Evolutionary conservation across 2,888 invertebrate genomes (phyloP).

Genomic region (Dichetophora obliterata): DNA sequence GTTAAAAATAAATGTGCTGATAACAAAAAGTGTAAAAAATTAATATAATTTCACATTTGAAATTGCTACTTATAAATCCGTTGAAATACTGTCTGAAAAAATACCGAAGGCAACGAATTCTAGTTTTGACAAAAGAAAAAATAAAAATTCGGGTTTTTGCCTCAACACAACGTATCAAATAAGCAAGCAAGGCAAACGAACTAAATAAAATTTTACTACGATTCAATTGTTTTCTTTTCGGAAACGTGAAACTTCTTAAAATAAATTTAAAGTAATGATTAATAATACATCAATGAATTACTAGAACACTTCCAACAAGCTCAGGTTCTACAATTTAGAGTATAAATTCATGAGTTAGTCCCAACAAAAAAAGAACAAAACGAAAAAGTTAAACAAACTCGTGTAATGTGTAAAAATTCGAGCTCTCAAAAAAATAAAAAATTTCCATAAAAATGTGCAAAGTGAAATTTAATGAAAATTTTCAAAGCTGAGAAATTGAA

Average conservation of each 20-base stretch:
- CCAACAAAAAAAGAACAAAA: background rate
- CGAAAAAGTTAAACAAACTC: background rate
- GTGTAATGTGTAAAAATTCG: background rate
- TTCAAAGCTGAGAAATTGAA: background rate
- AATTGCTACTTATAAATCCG: background rate
- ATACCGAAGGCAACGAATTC: constrained; percentile 3
- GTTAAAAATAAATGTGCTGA: constrained; percentile 11
- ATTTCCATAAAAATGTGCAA: background rate
- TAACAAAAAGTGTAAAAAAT: constrained; percentile 5
- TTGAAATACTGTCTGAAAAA: constrained; percentile 10
- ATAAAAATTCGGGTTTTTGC: constrained; percentile 32
- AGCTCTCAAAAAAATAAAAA: background rate
- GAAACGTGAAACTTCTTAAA: background rate
- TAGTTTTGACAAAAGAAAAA: constrained; percentile 20
- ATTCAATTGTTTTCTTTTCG: background rate
- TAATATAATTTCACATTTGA: constrained; percentile 3
- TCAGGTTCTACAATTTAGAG: no score
- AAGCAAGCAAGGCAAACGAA: constrained; percentile 15
- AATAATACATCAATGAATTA: no score
- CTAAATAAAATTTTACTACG: background rate
- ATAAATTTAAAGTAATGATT: background rate
- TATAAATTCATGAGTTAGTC: background rate
- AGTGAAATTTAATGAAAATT: constrained; percentile 8
- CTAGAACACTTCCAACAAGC: no score
- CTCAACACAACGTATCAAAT: constrained; percentile 22